Evolutionary conservation across 2,797 vertebrate species (phyloP), one percentile per base, ranked within the genome.

Genomic region (Sphenopsis melanotis): DNA sequence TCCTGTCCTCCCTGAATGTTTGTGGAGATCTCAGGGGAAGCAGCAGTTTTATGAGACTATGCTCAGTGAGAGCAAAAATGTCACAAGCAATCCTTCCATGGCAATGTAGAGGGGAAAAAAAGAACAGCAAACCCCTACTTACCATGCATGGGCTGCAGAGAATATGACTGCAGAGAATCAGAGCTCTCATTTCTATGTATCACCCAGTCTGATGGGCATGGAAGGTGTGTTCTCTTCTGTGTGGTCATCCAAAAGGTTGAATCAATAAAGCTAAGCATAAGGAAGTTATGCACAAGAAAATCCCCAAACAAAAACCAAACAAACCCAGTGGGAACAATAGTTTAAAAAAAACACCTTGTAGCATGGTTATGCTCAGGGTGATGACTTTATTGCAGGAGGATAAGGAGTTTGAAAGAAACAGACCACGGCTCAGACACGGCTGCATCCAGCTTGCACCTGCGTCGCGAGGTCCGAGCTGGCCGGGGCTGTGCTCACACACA

Each of bases 221-320:
- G 39, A 57, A 78, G 30, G 37, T 29, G n/a, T 18, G 14, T 20
- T 79, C 6, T 3, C 57, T 82, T 47, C 52, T 15, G 19, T 6
- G 12, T 59, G 36, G 27, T 32, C 20, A 71, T 64, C 29, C 30
- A 39, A 55, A 77, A 64, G 6, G 5, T 66, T 76, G 77, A 79
- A 65, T 65, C 83, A 92, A 64, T 53, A 92, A 89, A 70, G 10
- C 19, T 57, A 91, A 59, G 37, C 34, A 44, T 66, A 77, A 87
- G 64, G 89, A 91, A 92, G 53, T 47, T 29, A 8, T 2, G 26
- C 1, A 3, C 3, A 49, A 68, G 81, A 87, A 61, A 74, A 88
- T 18, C 0, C 37, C 9, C n/a, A 49, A 82, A 69, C 41, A 89
- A 44, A 77, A 89, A 29, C 3, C 63, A 83, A 89, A 77, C 72